Base-by-base conservation (phyloP, 2,113 vertebrate genomes). In the Catharus fuscescens region DNA sequence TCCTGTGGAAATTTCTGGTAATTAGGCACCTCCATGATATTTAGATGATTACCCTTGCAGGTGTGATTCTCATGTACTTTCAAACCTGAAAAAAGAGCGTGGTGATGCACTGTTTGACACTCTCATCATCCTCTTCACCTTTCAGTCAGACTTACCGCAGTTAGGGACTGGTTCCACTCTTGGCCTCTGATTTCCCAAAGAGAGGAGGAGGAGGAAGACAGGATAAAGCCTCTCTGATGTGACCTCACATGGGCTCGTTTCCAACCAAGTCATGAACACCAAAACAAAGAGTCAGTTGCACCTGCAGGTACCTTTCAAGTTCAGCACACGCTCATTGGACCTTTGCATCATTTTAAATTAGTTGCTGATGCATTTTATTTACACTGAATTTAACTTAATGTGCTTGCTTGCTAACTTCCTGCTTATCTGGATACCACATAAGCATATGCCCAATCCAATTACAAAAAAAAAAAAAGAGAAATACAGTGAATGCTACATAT, bases 381-480 rank as follows among this genome's bases (percentile, higher is more conserved):
- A 97, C 95, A 95, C 91, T 13, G 32, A 97, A 97, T 97, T 97
- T 97, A 97, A 95, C 88, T 94, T 97, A 95, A 97, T 92, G 71
- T 90, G 38, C 64, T 91, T 81, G 34, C 84, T 97, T 95, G 80
- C 89, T 95, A 90, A 97, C 88, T 98, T 98, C 98, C 98, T 98
- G 97, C 94, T 96, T 95, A 93, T 71, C 78, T 92, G 80, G 93
- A 98, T 98, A 83, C 97, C 98, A 88, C 92, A 94, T 94, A 97
- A 95, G 93, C 97, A 98, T 92, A 95, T 98, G 98, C 96, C 97
- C 87, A 92, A 62, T 97, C 94, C 73, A 96, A 97, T 98, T 98
- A 98, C 50, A 53, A 94, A 80, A 84, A 96, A 52, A 52, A 70
- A 70, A 38, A 38, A 38, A 60, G 93, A 91, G 67, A 96, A 95